phyloP scores from a whole-genome alignment of 2,888 invertebrate species.

The Lasioglossum malachurum region DNA sequence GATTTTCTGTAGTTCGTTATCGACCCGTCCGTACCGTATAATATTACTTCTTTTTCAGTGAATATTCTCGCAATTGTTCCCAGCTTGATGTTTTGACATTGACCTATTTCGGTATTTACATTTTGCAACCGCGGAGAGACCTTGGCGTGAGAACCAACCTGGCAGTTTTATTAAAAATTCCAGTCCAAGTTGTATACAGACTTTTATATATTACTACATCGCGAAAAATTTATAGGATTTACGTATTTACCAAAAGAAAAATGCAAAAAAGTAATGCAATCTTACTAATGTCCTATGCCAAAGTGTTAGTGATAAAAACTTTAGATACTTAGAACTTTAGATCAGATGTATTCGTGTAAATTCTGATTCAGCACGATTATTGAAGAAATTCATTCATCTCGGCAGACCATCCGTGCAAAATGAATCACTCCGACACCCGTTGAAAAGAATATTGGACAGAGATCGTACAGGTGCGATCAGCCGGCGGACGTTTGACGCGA shows the following conservation, averaged over 20 bases:
- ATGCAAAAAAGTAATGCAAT: no score
- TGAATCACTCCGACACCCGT: background rate
- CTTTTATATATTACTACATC: no score
- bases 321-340: no score
- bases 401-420: background rate
- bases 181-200: background rate
- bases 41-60: background rate
- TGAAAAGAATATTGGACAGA: background rate
- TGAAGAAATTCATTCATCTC: background rate
- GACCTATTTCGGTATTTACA: slow-evolving; percentile 2
- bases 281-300: no score
- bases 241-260: no score
- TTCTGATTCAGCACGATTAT: background rate
- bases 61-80: background rate
- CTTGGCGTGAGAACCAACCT: background rate
- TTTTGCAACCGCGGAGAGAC: background rate
- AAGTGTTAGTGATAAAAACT: no score
- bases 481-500: background rate
- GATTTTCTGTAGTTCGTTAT: background rate
- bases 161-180: background rate
- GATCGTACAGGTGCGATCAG: background rate
- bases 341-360: no score
- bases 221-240: no score
- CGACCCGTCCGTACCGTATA: no score
- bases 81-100: background rate